Evolutionary conservation across 2,888 invertebrate genomes (phyloP).

Genomic region (Harmothoe impar): DNA sequence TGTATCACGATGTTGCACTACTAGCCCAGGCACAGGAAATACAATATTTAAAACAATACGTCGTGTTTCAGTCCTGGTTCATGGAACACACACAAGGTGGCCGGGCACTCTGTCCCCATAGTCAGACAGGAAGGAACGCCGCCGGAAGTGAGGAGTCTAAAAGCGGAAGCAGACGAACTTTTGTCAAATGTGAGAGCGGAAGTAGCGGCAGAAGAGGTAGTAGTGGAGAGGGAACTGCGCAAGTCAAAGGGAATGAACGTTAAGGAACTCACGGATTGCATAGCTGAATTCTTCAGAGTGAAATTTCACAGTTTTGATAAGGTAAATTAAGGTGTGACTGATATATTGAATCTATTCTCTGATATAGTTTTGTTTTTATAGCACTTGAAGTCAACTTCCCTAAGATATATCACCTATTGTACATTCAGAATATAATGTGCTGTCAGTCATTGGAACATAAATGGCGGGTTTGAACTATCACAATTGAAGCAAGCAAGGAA

Average conservation of each 20-base stretch:
- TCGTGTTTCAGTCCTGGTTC: constrained; percentile 69
- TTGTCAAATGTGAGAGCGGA: constrained; percentile 1
- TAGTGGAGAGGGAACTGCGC: not conserved
- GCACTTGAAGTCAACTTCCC: too few species aligned
- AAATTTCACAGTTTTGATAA: constrained; percentile 77
- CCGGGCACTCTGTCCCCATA: constrained; percentile 65
- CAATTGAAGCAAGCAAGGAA: too few species aligned
- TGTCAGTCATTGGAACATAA: too few species aligned
- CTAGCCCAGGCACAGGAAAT: too few species aligned
- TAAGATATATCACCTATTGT: too few species aligned
- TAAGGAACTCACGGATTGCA: constrained; percentile 51
- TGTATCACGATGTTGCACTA: too few species aligned
- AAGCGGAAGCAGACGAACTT: constrained; percentile 42
- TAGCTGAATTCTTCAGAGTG: constrained; percentile 74
- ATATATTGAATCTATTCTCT: too few species aligned
- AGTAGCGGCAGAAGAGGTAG: constrained; percentile 40
- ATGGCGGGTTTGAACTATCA: too few species aligned
- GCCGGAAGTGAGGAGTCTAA: constrained; percentile 58
- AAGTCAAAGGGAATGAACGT: constrained; percentile 46
- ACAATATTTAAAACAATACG: too few species aligned
- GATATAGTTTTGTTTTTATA: too few species aligned
- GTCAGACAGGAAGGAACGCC: constrained; percentile 52
- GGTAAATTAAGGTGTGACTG: too few species aligned
- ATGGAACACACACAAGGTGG: constrained; percentile 73
- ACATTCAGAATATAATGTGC: too few species aligned